phyloP scores from a whole-genome alignment of 2,113 vertebrate species.

The Saguinus midas region DNA sequence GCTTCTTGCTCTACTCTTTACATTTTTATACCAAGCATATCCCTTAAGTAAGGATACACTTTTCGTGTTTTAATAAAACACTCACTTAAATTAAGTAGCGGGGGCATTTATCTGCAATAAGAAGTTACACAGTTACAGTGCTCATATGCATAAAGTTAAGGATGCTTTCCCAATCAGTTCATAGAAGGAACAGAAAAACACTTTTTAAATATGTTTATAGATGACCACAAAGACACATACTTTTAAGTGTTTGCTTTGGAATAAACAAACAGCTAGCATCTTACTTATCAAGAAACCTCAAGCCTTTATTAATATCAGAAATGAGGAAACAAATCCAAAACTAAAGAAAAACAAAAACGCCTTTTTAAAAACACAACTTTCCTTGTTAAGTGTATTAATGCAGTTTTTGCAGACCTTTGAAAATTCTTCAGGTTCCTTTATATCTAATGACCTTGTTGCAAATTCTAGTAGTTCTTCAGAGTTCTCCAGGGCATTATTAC shows the following conservation, averaged over 20 bases:
- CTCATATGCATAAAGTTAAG: neutral
- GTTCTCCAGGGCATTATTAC: constrained; percentile 88
- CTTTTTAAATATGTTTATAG: neutral
- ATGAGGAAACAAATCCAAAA: constrained; percentile 3
- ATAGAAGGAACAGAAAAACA: neutral
- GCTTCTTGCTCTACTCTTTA: constrained; percentile 15
- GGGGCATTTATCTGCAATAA: neutral
- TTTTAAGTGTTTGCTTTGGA: neutral
- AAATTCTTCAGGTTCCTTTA: constrained; percentile 90
- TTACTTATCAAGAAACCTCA: constrained; percentile 34
- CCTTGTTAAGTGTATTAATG: neutral
- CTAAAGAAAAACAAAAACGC: neutral
- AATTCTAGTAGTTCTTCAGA: constrained; percentile 93
- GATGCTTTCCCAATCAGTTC: neutral
- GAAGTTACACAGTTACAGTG: neutral
- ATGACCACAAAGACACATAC: neutral
- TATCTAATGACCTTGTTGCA: constrained; percentile 87
- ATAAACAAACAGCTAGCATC: constrained; percentile 26
- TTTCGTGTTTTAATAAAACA: constrained; percentile 49
- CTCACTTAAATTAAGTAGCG: neutral
- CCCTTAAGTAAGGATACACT: neutral
- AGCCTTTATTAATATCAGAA: neutral
- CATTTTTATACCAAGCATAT: neutral
- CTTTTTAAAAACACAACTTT: constrained; percentile 14
- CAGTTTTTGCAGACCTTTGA: constrained; percentile 85